phyloP scores from a whole-genome alignment of 2,113 vertebrate genomes.

The Dasypus novemcinctus region DNA sequence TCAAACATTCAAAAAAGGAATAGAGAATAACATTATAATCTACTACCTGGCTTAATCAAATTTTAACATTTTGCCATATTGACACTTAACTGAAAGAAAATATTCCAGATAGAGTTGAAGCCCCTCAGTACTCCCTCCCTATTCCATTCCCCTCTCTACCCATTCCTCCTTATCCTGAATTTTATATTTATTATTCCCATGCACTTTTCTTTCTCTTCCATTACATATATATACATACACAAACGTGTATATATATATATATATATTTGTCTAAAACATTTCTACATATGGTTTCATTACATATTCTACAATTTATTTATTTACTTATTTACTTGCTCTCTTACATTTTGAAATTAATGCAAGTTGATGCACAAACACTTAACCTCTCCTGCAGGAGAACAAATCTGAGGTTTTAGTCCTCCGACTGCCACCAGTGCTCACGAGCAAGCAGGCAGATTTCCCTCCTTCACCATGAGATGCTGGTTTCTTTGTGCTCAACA shows the following conservation, averaged over 20 bases:
- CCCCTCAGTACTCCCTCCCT: not conserved
- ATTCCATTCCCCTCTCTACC: not conserved
- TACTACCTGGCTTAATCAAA: not conserved
- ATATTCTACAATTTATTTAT: not conserved
- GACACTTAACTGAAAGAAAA: constrained; percentile 31
- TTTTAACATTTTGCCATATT: constrained; percentile 5
- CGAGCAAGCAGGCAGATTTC: not conserved
- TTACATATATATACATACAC: not conserved
- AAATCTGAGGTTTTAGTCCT: accelerated
- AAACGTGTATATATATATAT: not conserved
- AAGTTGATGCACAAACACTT: not conserved
- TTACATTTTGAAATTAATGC: not conserved
- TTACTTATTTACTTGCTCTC: too few species aligned
- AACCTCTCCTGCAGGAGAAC: not conserved
- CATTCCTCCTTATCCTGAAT: not conserved
- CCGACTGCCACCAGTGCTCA: not conserved
- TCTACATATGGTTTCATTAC: not conserved
- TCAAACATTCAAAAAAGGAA: not conserved
- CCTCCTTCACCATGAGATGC: not conserved
- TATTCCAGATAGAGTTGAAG: not conserved
- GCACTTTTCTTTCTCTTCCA: not conserved
- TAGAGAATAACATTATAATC: not conserved
- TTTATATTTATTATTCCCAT: not conserved
- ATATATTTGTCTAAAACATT: not conserved
- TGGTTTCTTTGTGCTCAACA: not conserved